Conservation (phyloP, 2,888 invertebrate genomes). For the Melanostoma mellinum region DNA sequence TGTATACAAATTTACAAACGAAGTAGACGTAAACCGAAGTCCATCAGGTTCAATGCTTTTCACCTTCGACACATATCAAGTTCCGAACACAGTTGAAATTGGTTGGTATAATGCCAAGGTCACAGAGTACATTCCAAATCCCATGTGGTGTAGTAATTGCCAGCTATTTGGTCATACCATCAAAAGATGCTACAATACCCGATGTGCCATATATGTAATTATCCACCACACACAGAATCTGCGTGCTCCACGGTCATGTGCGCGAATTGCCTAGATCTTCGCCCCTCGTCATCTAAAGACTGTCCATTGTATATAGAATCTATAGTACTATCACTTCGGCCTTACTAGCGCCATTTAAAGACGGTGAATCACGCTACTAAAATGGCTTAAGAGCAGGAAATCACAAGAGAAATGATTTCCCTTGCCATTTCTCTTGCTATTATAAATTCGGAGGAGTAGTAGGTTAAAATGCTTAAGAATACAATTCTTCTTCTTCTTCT, state of each 20-base stretch:
- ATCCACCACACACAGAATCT: background rate
- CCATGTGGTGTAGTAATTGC: conserved; percentile 22
- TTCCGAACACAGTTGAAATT: conserved; percentile 25
- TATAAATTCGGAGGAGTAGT: no score
- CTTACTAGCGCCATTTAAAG: no score
- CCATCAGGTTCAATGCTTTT: conserved; percentile 11
- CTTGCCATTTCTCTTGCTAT: no score
- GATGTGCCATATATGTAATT: conserved; percentile 18
- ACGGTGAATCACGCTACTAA: no score
- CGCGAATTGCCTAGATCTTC: background rate
- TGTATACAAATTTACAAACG: conserved; percentile 24
- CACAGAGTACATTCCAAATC: conserved; percentile 19
- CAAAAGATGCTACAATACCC: conserved; percentile 14
- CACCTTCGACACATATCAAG: conserved; percentile 10
- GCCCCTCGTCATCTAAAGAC: conserved; percentile 20
- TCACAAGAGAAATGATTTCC: no score
- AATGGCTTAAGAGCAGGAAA: no score
- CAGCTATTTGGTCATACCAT: conserved; percentile 23
- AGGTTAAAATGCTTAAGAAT: no score
- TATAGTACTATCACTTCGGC: no score
- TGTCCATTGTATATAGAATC: no score
- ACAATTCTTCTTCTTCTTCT: no score
- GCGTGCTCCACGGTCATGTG: conserved; percentile 6
- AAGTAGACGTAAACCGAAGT: background rate
- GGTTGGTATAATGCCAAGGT: conserved; percentile 24